Percentiles rank a stretch among this genome's conserved stretches.
These are phyloP conservation scores for Muricea muricata DNA, from an alignment of 92 coral and sea anemone genomes.

Conservation along the genomic window DNA sequence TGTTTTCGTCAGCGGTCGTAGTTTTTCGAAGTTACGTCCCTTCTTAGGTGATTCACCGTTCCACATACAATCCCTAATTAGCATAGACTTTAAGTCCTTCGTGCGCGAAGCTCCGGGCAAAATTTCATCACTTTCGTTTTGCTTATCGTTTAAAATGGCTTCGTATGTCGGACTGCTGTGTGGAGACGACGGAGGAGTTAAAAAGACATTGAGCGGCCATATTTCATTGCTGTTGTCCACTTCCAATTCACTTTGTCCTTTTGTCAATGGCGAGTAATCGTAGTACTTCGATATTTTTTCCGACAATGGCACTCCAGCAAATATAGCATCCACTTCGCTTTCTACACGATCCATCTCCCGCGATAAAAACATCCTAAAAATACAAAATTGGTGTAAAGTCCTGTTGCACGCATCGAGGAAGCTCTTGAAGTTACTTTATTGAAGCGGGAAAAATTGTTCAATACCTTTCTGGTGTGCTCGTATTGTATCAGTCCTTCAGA, in stretches of 20 bases:
- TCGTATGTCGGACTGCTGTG: not conserved
- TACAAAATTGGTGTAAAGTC: not conserved
- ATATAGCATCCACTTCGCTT: conserved; percentile 20
- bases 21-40: conserved; percentile 72
- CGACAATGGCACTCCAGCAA: not conserved
- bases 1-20: conserved; percentile 84
- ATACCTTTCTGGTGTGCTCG: not conserved
- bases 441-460: conserved; percentile 10
- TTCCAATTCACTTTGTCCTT: not conserved
- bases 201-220: conserved; percentile 14
- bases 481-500: not conserved
- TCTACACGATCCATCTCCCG: conserved; percentile 23
- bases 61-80: conserved; percentile 99
- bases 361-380: conserved; percentile 1
- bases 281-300: not conserved
- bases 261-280: not conserved
- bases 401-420: not conserved
- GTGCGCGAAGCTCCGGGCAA: not conserved
- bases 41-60: conserved; percentile 87
- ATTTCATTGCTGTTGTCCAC: not conserved
- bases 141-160: not conserved
- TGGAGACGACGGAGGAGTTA: conserved; percentile 37
- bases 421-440: not conserved
- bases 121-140: not conserved
- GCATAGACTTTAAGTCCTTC: conserved; percentile 86